Evolutionary conservation across 2,888 invertebrate genomes (phyloP), one percentile per base, ranked within the genome.

Genomic region (Sminthurinus aureus): DNA sequence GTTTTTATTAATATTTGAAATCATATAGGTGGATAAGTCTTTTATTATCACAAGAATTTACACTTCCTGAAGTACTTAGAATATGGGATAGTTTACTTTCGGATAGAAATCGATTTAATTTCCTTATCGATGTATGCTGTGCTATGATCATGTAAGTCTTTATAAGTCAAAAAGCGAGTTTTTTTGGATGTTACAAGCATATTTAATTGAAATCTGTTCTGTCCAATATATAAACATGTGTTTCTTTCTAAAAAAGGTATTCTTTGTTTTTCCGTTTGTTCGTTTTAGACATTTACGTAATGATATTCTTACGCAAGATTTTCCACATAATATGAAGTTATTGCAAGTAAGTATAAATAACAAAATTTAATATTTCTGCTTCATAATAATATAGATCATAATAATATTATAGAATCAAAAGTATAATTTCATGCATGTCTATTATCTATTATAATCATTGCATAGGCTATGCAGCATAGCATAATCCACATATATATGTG

Each of bases 81-180:
- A 95, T 99, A 89, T 99, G 99, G 99, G 99, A 99, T 90, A 96
- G 98, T 0, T 91, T 99, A 80, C 96, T 99, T 90, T 94, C 98
- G 0, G 98, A 98, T 91, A 92, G 94, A 80, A 93, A 94, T 82
- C 93, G 99, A 89, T 98, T 99, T 90, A 94, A 95, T 89, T 98
- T 97, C 90, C 93, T 99, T 2, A 95, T 97, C 86, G 94, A 95
- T 90, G 94, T 98, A 84, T 98, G 98, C 91, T 96, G 97, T 92
- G 96, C 98, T 89, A 99, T 99, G 99, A 95, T 99, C 88, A 92
- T 98, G 97, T 98, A 92, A 94, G 96, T 87, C 85, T 69, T 85
- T 11, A 51, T 18, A 76, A n/a, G 13, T n/a, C 74, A n/a, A 82
- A 71, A 18, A 71, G 2, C 3, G 6, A 38, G 24, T 13, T 20